Percentiles rank a stretch among this genome's conserved stretches.
These are phyloP conservation scores for Acanthiza pusilla DNA, from an alignment of 2,797 vertebrate genomes.

Conservation along the genomic window DNA sequence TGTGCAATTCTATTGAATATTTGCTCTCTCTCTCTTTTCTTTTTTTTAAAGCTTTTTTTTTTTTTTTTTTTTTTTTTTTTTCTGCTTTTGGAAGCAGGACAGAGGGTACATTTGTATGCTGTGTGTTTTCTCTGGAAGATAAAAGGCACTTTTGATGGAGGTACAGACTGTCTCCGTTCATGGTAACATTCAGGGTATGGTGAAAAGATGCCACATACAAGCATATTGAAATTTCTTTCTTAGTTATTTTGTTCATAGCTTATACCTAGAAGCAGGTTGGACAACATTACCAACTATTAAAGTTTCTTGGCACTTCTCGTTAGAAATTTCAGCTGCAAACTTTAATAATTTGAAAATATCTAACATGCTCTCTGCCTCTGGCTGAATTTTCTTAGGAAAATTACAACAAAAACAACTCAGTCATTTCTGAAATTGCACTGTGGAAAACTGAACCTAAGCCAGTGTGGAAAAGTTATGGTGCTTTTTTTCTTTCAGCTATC, in stretches of 20 bases:
- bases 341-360: neutral
- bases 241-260: neutral
- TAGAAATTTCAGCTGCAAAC: neutral
- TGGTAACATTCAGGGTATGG: neutral
- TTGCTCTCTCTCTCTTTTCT: neutral
- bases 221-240: neutral
- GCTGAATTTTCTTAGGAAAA: neutral
- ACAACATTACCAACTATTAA: neutral
- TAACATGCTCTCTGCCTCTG: neutral
- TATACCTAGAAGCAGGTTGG: neutral
- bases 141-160: slow-evolving; percentile 27
- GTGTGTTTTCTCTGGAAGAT: slow-evolving; percentile 10
- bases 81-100: slow-evolving; percentile 26
- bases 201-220: neutral
- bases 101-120: neutral
- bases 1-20: neutral
- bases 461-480: neutral
- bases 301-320: neutral
- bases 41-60: neutral
- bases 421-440: neutral
- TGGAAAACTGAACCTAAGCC: neutral
- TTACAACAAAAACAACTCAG: neutral
- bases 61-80: neutral
- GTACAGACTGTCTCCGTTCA: neutral
- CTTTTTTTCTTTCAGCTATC: neutral